Evolutionary conservation across 2,888 invertebrate genomes (phyloP), one percentile per base, ranked within the genome.

Genomic region (Mimumesa dahlbomi): DNA sequence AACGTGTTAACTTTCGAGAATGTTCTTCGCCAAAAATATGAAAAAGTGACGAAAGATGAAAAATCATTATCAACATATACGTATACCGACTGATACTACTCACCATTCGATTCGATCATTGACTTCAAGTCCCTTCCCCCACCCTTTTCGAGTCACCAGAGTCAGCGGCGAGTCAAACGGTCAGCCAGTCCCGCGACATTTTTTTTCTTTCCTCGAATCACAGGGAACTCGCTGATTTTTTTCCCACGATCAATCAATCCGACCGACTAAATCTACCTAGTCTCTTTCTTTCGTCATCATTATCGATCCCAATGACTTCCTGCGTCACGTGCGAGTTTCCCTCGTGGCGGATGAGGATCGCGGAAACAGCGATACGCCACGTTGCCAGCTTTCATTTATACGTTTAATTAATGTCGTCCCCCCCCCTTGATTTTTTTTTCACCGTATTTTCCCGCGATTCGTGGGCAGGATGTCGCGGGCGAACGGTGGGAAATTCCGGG

Each of bases 101-200:
- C 72, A 77, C 77, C 77, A 52, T 75, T 48, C 54, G 56, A 53
- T 40, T 56, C 40, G 69, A 48, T 72, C 75, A 69, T 77, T 52
- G 73, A 67, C 56, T 62, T 69, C 46, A 54, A 64, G 66, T 69
- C 56, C 43, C 34, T 22, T 36, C 42, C 36, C 54, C 29, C 40
- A 54, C 11, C 34, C 34, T 40, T 19, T 25, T 21, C 45, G 13
- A 16, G 56, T 34, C 48, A 61, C 13, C 38, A 16, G 42, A 25
- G 48, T 38, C 43, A 38, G 11, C 49, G 48, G 14, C 13, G 43
- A 13, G 2, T 53, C 45, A 38, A 62, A n/a, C n/a, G n/a, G n/a
- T 42, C 53, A 38, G 31, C 57, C 58, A 38, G 18, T 43, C 40
- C 7, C 21, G 14, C 14, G 34, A 21, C 72, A 75, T 67, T 34